Evolutionary conservation across 2,888 invertebrate species (phyloP).

Genomic region (Piscicola geometra): DNA sequence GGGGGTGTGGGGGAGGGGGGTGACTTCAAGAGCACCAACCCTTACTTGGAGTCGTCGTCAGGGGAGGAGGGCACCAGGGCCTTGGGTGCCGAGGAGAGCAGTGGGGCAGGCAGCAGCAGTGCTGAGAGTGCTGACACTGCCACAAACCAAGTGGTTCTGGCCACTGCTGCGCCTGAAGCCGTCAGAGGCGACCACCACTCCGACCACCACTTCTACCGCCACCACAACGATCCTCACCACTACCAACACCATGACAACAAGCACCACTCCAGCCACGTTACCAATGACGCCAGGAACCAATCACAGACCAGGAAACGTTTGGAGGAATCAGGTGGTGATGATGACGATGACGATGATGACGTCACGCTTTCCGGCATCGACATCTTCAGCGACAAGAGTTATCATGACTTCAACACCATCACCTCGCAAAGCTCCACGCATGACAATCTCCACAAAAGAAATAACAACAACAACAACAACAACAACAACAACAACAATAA

Average conservation of each 20-base stretch:
- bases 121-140: background rate
- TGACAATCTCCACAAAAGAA: background rate
- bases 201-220: background rate
- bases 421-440: background rate
- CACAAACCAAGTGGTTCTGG: background rate
- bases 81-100: background rate
- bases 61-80: background rate
- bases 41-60: background rate
- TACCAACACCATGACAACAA: background rate
- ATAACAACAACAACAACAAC: background rate
- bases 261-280: background rate
- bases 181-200: background rate
- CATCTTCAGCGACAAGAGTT: conserved; percentile 10
- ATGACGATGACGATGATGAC: background rate
- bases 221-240: background rate
- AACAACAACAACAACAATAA: background rate
- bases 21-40: background rate
- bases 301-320: background rate
- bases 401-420: conserved; percentile 1
- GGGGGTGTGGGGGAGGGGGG: background rate
- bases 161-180: background rate
- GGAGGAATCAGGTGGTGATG: background rate
- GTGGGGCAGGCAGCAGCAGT: background rate
- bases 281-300: background rate
- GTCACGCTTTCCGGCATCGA: background rate